A percentile compares a stretch with the other conserved stretches of the same genome.
phyloP scores from a whole-genome alignment of 1,140 invertebrate genomes.

The Magallana ariakensis region DNA sequence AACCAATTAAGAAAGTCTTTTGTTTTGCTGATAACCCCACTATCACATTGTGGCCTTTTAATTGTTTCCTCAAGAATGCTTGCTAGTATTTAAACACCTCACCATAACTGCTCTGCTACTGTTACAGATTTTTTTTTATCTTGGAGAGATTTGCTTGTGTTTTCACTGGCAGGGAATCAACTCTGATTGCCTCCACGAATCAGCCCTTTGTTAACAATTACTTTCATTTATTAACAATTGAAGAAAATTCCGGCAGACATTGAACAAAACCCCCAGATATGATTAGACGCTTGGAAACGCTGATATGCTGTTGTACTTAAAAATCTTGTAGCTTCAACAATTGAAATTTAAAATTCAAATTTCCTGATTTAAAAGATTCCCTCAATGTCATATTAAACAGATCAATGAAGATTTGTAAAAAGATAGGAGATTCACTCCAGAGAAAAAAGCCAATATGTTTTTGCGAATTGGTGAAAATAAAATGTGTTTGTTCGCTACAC shows the following conservation, averaged over 20 bases:
- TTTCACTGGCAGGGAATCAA: constrained; percentile 42
- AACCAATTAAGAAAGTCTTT: constrained; percentile 48
- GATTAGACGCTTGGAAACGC: constrained; percentile 29
- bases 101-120: constrained; percentile 35
- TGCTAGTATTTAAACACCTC: constrained; percentile 36
- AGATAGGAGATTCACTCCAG: constrained; percentile 2
- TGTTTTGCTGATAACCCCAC: constrained; percentile 43
- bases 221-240: constrained; percentile 51
- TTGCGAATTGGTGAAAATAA: neutral
- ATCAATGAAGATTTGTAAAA: constrained; percentile 30
- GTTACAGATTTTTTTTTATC: constrained; percentile 10
- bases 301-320: constrained; percentile 31
- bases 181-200: constrained; percentile 41
- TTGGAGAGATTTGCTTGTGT: constrained; percentile 17
- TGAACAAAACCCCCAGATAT: constrained; percentile 40
- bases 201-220: constrained; percentile 49
- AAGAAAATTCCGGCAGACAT: constrained; percentile 44
- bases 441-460: constrained; percentile 17
- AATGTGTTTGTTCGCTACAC: neutral
- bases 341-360: constrained; percentile 39
- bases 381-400: constrained; percentile 38
- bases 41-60: constrained; percentile 41
- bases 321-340: constrained; percentile 32
- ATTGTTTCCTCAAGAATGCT: constrained; percentile 36
- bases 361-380: constrained; percentile 32